phyloP scores from a whole-genome alignment of 2,888 invertebrate genomes.

The Malachius bipustulatus region DNA sequence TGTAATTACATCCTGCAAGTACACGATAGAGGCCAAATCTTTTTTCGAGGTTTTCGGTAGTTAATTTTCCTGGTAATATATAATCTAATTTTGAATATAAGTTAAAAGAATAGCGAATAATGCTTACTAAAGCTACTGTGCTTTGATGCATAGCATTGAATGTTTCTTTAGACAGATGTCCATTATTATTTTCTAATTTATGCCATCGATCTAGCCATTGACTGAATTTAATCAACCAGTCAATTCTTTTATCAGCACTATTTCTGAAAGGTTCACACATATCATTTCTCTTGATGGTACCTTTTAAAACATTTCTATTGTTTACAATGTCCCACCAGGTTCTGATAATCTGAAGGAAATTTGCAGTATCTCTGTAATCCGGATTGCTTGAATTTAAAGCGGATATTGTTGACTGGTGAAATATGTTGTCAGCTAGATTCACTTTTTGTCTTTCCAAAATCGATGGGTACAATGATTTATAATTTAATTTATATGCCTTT shows the following conservation, averaged over 20 bases:
- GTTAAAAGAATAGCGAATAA: constrained; percentile 11
- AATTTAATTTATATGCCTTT: constrained; percentile 15
- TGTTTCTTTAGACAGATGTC: constrained; percentile 12
- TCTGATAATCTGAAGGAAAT: constrained; percentile 14
- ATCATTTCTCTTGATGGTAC: constrained; percentile 13
- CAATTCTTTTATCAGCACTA: constrained; percentile 8
- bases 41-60: constrained; percentile 14
- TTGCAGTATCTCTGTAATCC: constrained; percentile 13
- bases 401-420: constrained; percentile 15
- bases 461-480: constrained; percentile 14
- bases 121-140: constrained; percentile 11
- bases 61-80: constrained; percentile 13
- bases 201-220: constrained; percentile 15
- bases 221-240: constrained; percentile 12
- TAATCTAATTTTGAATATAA: constrained; percentile 9
- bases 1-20: constrained; percentile 15
- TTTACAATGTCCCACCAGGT: constrained; percentile 18
- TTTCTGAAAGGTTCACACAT: constrained; percentile 8
- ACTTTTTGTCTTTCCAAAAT: constrained; percentile 15
- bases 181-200: constrained; percentile 7
- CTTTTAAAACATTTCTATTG: constrained; percentile 13
- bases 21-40: constrained; percentile 13
- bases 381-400: constrained; percentile 8
- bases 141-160: constrained; percentile 11
- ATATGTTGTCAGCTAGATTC: constrained; percentile 14